Evolutionary conservation across 2,797 vertebrate species (phyloP).

Genomic region (Epinephelus awoara): DNA sequence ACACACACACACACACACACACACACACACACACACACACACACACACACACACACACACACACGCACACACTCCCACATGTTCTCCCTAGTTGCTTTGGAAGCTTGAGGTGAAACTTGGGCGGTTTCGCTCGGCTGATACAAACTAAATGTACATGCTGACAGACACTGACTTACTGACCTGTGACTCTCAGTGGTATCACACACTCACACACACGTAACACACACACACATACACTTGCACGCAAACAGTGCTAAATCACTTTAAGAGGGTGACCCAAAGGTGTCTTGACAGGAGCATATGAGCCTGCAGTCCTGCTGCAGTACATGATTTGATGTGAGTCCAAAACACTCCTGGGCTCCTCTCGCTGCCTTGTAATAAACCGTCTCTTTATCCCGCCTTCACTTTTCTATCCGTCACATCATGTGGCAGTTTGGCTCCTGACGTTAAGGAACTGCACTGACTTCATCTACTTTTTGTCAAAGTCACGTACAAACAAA

Average conservation of each 20-base stretch:
- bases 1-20: no score
- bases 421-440: slow-evolving; percentile 25
- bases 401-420: slow-evolving; percentile 52
- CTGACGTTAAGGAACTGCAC: slow-evolving; percentile 29
- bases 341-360: slow-evolving; percentile 67
- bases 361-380: slow-evolving; percentile 60
- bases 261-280: slow-evolving; percentile 69
- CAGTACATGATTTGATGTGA: slow-evolving; percentile 66
- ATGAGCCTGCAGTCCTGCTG: slow-evolving; percentile 69
- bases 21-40: no score
- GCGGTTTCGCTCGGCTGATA: slow-evolving; percentile 49
- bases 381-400: slow-evolving; percentile 62
- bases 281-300: slow-evolving; percentile 70
- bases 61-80: slow-evolving; percentile 9
- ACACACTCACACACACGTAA: neutral
- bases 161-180: slow-evolving; percentile 61
- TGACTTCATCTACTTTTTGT: slow-evolving; percentile 30
- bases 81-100: slow-evolving; percentile 34
- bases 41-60: no score
- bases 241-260: slow-evolving; percentile 56
- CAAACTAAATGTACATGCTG: slow-evolving; percentile 55
- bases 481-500: slow-evolving; percentile 53
- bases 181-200: slow-evolving; percentile 56
- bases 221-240: neutral
- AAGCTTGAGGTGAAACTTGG: slow-evolving; percentile 35